These are phyloP conservation scores for Aplysia californica DNA, from an alignment of 1,140 invertebrate species.

Conservation along the genomic window DNA sequence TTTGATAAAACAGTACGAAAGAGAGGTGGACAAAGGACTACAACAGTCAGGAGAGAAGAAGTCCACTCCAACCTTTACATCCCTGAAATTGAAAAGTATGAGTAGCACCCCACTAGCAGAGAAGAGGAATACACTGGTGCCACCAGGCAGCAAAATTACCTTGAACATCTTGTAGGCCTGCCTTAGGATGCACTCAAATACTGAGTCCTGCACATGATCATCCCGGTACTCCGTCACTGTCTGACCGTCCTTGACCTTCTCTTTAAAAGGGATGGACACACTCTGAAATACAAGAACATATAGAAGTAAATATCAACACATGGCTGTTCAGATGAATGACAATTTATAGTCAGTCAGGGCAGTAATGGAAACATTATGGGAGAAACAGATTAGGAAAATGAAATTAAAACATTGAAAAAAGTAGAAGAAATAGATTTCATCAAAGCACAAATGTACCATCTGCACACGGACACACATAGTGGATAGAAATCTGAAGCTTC, in stretches of 20 bases:
- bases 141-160: too few relatives aligned
- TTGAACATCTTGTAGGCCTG: constrained; percentile 81
- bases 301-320: neutral
- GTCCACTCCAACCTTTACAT: too few relatives aligned
- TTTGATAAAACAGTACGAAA: too few relatives aligned
- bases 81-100: too few relatives aligned
- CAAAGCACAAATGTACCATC: neutral
- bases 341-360: neutral
- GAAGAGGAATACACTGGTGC: too few relatives aligned
- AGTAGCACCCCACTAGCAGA: too few relatives aligned
- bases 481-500: too few relatives aligned
- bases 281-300: constrained; percentile 68
- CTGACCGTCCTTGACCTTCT: constrained; percentile 76
- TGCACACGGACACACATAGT: neutral
- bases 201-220: constrained; percentile 81
- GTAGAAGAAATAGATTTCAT: neutral
- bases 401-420: neutral
- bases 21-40: too few relatives aligned
- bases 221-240: constrained; percentile 78
- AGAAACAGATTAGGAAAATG: neutral
- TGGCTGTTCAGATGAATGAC: neutral
- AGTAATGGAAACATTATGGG: neutral
- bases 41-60: too few relatives aligned
- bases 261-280: constrained; percentile 77
- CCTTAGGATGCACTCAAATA: constrained; percentile 79